These are phyloP conservation scores for Brachyalestes nurse DNA, from an alignment of 2,797 vertebrate genomes.

Conservation along the genomic window DNA sequence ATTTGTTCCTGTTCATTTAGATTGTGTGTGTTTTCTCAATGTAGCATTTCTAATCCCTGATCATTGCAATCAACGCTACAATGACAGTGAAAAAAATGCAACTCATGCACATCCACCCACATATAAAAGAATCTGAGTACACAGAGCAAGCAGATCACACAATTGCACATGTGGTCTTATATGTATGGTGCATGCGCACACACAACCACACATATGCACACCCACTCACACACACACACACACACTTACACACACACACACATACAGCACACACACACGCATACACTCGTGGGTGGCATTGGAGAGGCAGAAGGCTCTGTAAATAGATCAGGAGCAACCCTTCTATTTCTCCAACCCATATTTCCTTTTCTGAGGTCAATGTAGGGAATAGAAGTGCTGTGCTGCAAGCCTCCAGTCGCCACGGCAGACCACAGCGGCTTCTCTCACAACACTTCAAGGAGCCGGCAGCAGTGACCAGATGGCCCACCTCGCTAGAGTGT, in stretches of 20 bases:
- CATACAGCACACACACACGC: neutral
- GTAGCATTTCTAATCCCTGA: too few relatives aligned
- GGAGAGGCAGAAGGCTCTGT: constrained; percentile 76
- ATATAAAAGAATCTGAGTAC: neutral
- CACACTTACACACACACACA: constrained; percentile 35
- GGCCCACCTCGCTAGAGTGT: constrained; percentile 65
- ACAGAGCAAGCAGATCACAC: neutral
- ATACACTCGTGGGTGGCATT: constrained; percentile 80
- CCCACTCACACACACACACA: neutral
- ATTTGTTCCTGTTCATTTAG: too few relatives aligned
- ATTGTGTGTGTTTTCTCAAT: too few relatives aligned
- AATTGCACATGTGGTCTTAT: neutral
- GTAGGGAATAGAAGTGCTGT: constrained; percentile 80
- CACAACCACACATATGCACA: constrained; percentile 34
- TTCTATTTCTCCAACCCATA: constrained; percentile 81
- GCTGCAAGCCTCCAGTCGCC: constrained; percentile 82
- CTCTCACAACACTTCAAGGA: constrained; percentile 81
- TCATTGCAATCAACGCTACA: too few relatives aligned
- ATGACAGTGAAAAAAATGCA: neutral
- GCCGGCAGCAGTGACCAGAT: constrained; percentile 77
- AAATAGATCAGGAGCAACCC: constrained; percentile 84
- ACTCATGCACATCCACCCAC: neutral
- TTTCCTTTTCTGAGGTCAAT: constrained; percentile 86
- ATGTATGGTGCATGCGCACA: neutral
- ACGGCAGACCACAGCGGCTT: constrained; percentile 78